phyloP scores from a whole-genome alignment of 2,113 vertebrate genomes.

The Mormoops blainvillei region DNA sequence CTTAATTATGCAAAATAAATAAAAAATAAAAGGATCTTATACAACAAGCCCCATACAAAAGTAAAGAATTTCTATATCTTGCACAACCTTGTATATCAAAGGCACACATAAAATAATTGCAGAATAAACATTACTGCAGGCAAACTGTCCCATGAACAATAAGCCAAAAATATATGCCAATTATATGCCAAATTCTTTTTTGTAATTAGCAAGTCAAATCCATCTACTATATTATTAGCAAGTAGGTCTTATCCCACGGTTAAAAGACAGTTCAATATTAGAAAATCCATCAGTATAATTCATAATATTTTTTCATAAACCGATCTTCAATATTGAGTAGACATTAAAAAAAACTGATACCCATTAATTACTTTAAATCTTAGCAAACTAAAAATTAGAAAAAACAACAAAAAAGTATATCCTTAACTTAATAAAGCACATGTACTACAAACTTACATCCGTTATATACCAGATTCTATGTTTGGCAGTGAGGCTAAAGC shows the following conservation, averaged over 20 bases:
- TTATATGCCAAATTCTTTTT: background rate
- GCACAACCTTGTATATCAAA: background rate
- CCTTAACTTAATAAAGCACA: background rate
- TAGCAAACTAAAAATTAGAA: constrained; percentile 12
- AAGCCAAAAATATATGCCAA: background rate
- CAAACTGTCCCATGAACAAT: background rate
- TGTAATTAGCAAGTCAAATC: background rate
- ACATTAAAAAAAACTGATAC: background rate
- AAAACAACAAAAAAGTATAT: background rate
- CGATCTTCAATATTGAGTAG: background rate
- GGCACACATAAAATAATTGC: background rate
- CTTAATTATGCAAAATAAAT: background rate
- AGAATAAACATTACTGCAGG: background rate
- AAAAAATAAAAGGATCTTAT: background rate
- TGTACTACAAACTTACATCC: background rate
- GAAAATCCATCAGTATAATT: constrained; percentile 15
- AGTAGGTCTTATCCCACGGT: background rate
- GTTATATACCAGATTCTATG: background rate
- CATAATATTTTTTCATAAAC: background rate
- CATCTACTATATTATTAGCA: background rate
- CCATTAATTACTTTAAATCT: background rate
- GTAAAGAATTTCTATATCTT: background rate
- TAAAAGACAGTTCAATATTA: background rate
- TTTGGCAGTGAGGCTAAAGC: background rate
- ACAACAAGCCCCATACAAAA: background rate